phyloP scores from a whole-genome alignment of 2,797 vertebrate genomes.

The Brotula barbata region DNA sequence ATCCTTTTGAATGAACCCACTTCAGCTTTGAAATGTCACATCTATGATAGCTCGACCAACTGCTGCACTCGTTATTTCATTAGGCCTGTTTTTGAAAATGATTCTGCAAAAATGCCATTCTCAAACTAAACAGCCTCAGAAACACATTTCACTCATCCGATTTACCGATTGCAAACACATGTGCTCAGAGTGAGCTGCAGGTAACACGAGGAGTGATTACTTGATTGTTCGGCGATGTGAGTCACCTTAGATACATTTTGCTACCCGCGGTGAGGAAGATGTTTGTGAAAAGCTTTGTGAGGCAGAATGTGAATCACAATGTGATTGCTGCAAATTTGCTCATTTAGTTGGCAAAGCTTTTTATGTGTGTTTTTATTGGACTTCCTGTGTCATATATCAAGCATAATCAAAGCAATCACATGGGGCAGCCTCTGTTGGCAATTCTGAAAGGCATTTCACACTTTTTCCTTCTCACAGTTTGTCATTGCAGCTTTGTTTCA shows the following conservation, averaged over 20 bases:
- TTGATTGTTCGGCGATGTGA: conserved; percentile 53
- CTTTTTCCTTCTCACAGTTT: neutral
- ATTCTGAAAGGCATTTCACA: neutral
- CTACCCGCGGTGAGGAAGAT: conserved; percentile 36
- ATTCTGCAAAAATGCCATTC: conserved; percentile 10
- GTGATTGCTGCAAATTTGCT: conserved; percentile 34
- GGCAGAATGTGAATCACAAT: conserved; percentile 37
- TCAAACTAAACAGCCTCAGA: conserved; percentile 10
- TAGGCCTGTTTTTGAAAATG: conserved; percentile 4
- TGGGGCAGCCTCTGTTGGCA: conserved; percentile 2
- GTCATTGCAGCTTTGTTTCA: conserved; percentile 20
- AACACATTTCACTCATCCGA: conserved; percentile 9
- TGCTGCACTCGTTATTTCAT: conserved; percentile 12
- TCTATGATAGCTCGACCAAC: conserved; percentile 2
- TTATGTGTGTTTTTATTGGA: conserved; percentile 7
- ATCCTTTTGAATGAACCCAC: conserved; percentile 16
- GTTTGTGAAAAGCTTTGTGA: conserved; percentile 29
- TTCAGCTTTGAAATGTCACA: conserved; percentile 28
- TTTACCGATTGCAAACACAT: conserved; percentile 33
- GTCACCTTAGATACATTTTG: conserved; percentile 39
- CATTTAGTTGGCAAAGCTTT: conserved; percentile 17
- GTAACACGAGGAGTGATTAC: conserved; percentile 24
- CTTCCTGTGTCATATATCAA: neutral
- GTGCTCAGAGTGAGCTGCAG: conserved; percentile 17
- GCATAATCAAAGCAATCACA: conserved; percentile 4